Evolutionary conservation across 2,113 vertebrate species (phyloP).

Genomic region (Ameiurus melas): DNA sequence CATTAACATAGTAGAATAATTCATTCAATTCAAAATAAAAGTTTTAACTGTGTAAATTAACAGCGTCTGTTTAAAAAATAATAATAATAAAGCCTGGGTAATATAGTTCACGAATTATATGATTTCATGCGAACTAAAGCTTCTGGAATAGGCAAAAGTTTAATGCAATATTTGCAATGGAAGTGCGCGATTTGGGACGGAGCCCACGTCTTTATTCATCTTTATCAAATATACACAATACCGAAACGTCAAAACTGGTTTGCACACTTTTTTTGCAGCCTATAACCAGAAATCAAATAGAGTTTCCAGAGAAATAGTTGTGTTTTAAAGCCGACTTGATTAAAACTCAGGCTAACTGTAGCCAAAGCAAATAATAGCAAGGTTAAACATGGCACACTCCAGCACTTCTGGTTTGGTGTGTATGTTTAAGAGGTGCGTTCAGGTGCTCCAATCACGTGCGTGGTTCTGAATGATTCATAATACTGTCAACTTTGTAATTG

Average conservation of each 20-base stretch:
- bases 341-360: not conserved
- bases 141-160: not conserved
- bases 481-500: not conserved
- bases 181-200: not conserved
- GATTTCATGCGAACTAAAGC: not conserved
- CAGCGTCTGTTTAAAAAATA: not conserved
- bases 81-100: not conserved
- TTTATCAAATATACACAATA: not conserved
- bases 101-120: not conserved
- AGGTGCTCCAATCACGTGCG: constrained; percentile 14
- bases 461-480: constrained; percentile 41
- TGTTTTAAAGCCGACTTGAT: not conserved
- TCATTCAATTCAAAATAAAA: not conserved
- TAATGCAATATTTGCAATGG: not conserved
- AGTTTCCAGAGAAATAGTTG: not conserved
- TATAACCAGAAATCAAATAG: constrained; percentile 12
- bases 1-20: not conserved
- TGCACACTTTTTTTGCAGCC: not conserved
- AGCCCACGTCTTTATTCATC: not conserved
- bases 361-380: constrained; percentile 15
- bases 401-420: constrained; percentile 67
- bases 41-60: not conserved
- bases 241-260: not conserved
- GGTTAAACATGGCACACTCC: constrained; percentile 27
- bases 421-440: constrained; percentile 55